Evolutionary conservation across 2,888 invertebrate genomes (phyloP), one percentile per base, ranked within the genome.

Genomic region (Drosophila anomalata): DNA sequence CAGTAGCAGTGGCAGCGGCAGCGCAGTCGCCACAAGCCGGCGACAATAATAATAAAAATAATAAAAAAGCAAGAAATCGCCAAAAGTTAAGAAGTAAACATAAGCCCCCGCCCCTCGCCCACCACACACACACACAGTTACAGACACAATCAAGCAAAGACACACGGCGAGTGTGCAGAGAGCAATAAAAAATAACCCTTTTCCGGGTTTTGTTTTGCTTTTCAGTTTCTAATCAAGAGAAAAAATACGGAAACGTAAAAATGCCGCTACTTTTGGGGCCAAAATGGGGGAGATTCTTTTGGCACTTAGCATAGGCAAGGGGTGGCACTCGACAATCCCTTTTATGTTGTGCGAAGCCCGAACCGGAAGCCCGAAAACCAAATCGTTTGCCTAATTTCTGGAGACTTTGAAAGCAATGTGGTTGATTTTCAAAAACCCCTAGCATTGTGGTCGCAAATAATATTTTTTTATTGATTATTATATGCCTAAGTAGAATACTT

Each of bases 201-300:
- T 85, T 87, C 88, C 87, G 88, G 85, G 87, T 88, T 88, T 85
- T 88, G 88, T 84, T 84, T 84, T 84, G 84, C 84, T 84, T 88
- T 78, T 77, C 84, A 86, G 84, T 88, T 84, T 84, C 84, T 84
- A 84, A 84, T 84, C 84, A 88, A 86, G 76, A 78, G 78, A 80
- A 82, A 80, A 79, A 81, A 80, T 73, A 78, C 69, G 78, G 69
- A 83, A 78, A 61, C 51, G 53, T n/a, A 17, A 71, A 81, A 77
- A 69, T 67, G 68, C 82, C 77, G 71, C 67, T 67, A 65, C 68
- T 14, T 60, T 39, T 42, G 24, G 47, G 11, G n/a, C 41, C 26
- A 46, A 11, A 36, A 50, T 56, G 50, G 50, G 48, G 20, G 53
- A 39, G 50, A 61, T 62, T 41, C 48, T 41, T 41, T 58, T 55